Percentiles rank a stretch among this genome's conserved stretches.
phyloP scores from a whole-genome alignment of 2,113 vertebrate species.

The Carettochelys insculpta region DNA sequence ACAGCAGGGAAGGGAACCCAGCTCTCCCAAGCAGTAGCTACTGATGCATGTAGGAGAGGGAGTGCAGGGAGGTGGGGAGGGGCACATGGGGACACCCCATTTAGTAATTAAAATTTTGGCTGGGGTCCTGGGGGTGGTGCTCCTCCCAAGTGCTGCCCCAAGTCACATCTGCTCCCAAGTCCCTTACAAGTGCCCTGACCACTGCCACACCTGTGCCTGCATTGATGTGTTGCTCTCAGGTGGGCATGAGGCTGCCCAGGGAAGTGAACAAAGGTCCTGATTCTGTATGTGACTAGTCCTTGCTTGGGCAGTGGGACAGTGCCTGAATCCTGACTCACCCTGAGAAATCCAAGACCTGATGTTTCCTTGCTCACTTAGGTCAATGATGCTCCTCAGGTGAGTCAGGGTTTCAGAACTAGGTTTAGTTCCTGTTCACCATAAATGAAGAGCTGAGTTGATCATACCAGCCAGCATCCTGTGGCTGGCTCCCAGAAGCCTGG shows the following conservation, averaged over 20 bases:
- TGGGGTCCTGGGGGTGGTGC: too few species aligned
- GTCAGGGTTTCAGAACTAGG: neutral
- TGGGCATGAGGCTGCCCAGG: neutral
- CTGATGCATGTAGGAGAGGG: too few species aligned
- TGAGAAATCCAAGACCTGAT: neutral
- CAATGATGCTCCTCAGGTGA: neutral
- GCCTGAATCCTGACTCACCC: accelerated
- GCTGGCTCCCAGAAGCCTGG: neutral
- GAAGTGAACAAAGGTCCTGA: neutral
- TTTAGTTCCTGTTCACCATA: neutral
- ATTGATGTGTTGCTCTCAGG: neutral
- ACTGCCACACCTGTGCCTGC: neutral
- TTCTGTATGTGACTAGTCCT: neutral
- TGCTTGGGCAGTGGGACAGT: neutral
- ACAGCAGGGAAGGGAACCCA: neutral
- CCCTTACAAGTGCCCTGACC: neutral
- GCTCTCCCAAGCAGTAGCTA: neutral
- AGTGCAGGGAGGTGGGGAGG: too few species aligned
- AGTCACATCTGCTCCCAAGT: neutral
- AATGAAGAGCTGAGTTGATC: neutral
- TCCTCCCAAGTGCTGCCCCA: too few species aligned
- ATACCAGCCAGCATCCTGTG: neutral
- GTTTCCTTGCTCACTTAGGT: neutral
- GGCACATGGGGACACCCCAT: too few species aligned
- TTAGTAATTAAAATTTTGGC: too few species aligned